Evolutionary conservation across 1,140 invertebrate genomes (phyloP).

Genomic region (Caenorhabditis tropicalis): DNA sequence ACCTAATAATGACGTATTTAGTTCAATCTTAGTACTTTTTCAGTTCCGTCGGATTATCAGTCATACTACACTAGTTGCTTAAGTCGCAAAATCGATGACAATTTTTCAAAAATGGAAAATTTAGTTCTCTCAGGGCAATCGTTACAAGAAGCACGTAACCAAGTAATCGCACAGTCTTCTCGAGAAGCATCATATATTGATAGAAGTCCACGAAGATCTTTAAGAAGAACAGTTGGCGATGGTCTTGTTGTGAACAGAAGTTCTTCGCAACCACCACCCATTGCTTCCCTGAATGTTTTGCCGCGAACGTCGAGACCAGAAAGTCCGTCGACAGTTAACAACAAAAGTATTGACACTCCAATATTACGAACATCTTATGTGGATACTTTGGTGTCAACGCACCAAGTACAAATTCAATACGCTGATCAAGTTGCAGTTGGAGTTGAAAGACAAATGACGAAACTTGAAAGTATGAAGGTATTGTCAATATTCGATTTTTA

Average conservation of each 20-base stretch:
- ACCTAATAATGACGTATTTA: background rate
- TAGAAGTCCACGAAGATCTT: background rate
- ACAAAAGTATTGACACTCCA: background rate
- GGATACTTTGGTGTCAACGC: background rate
- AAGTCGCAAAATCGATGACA: slow-evolving; percentile 18
- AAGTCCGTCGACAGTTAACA: background rate
- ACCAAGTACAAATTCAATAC: slow-evolving; percentile 1
- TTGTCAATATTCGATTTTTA: background rate
- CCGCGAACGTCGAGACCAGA: background rate
- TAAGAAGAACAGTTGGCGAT: too few species aligned
- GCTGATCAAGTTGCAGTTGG: background rate
- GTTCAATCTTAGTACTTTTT: background rate
- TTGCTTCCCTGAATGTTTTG: background rate
- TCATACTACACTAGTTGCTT: background rate
- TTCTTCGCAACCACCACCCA: slow-evolving; percentile 2
- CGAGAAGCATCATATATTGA: background rate
- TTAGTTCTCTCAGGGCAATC: background rate
- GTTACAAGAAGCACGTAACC: background rate
- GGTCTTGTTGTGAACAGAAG: background rate
- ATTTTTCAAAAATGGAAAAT: background rate
- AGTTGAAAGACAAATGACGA: slow-evolving; percentile 5
- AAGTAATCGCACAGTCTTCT: background rate
- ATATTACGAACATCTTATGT: background rate
- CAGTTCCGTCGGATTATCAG: background rate
- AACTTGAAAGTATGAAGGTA: slow-evolving; percentile 27